A percentile compares a stretch with the other conserved stretches of the same genome.
These are phyloP conservation scores for Cnemophilus loriae DNA, from an alignment of 2,113 vertebrate genomes.

Conservation along the genomic window DNA sequence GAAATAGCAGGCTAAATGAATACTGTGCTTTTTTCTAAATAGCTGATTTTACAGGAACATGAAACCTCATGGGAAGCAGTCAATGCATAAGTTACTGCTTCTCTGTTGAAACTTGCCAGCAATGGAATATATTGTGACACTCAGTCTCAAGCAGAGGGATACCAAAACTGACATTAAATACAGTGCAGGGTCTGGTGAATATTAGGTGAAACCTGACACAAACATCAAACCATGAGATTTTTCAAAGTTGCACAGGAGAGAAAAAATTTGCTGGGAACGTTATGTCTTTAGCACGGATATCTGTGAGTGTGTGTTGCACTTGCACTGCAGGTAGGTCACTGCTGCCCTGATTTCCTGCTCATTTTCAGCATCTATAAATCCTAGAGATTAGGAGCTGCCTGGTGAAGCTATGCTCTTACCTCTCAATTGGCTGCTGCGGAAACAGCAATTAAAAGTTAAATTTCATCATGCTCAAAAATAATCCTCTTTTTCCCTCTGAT, in stretches of 20 bases:
- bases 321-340: background rate
- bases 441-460: slow-evolving; percentile 25
- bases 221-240: background rate
- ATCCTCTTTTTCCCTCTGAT: background rate
- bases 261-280: background rate
- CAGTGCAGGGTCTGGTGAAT: background rate
- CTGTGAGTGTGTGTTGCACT: background rate
- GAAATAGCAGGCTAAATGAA: slow-evolving; percentile 11
- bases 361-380: background rate
- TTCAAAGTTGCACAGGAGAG: background rate
- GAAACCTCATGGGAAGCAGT: slow-evolving; percentile 7
- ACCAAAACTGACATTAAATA: slow-evolving; percentile 21
- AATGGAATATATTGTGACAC: background rate
- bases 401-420: background rate
- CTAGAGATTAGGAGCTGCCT: background rate
- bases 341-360: background rate
- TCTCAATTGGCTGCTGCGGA: background rate
- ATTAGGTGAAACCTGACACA: background rate
- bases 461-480: slow-evolving; percentile 5
- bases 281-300: background rate
- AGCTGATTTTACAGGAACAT: slow-evolving; percentile 39
- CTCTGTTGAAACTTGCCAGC: slow-evolving; percentile 23
- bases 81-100: background rate
- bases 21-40: background rate
- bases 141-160: background rate